Conservation (phyloP, 2,888 invertebrate genomes). For the Acleris sparsana region DNA sequence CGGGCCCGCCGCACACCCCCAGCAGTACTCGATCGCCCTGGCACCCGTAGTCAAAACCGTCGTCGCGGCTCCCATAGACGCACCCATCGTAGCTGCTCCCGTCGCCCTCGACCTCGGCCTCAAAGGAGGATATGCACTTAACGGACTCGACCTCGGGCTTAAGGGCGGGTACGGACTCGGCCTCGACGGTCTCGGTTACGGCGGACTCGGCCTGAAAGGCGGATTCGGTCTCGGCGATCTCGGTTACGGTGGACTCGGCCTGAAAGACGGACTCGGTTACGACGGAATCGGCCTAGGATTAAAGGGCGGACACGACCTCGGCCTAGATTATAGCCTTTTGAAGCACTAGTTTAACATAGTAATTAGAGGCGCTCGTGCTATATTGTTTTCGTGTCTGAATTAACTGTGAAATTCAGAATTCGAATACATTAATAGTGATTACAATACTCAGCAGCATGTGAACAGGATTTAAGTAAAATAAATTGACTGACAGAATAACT, state of each 20-base stretch:
- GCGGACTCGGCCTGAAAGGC: slow-evolving; percentile 38
- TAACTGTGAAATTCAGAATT: slow-evolving; percentile 37
- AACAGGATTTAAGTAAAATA: slow-evolving; percentile 40
- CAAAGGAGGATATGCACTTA: slow-evolving; percentile 4
- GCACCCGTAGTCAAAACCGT: slow-evolving; percentile 28
- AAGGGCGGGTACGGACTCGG: slow-evolving; percentile 41
- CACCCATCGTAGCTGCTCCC: slow-evolving; percentile 39
- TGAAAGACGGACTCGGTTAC: slow-evolving; percentile 35
- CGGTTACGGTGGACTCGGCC: slow-evolving; percentile 40
- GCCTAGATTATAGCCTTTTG: slow-evolving; percentile 39
- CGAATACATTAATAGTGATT: slow-evolving; percentile 45
- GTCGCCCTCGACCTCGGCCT: slow-evolving; percentile 40
- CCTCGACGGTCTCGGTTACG: slow-evolving; percentile 36
- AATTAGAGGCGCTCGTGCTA: slow-evolving; percentile 38
- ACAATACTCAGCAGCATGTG: slow-evolving; percentile 38
- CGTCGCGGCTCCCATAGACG: slow-evolving; percentile 22
- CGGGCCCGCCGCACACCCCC: slow-evolving; percentile 68
- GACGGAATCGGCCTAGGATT: slow-evolving; percentile 21
- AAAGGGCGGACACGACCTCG: slow-evolving; percentile 33
- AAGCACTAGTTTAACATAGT: slow-evolving; percentile 45
- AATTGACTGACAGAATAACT: slow-evolving; percentile 40
- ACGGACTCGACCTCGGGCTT: slow-evolving; percentile 38
- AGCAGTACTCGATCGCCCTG: slow-evolving; percentile 43
- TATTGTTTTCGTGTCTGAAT: slow-evolving; percentile 45
- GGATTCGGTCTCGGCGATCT: slow-evolving; percentile 37